Percentiles rank a stretch among this genome's conserved stretches.
Evolutionary conservation across 1,140 invertebrate species (phyloP).

Genomic region (Ctenoplectra terminalis): DNA sequence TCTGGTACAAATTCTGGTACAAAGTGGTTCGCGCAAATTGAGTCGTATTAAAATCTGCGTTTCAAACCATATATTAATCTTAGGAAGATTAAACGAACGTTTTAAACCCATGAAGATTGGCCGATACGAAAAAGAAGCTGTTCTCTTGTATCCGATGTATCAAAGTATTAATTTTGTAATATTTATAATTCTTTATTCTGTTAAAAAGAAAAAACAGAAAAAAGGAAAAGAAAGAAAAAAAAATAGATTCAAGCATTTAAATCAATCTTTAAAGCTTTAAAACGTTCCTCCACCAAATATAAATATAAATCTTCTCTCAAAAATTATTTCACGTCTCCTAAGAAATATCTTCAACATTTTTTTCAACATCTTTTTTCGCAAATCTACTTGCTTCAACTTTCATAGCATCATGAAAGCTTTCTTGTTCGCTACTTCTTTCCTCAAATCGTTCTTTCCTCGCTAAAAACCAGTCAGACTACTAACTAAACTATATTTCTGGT

Average conservation of each 20-base stretch:
- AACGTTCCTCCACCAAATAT: not conserved
- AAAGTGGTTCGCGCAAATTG: not conserved
- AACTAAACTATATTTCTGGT: slow-evolving; percentile 37
- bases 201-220: no score
- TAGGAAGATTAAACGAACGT: not conserved
- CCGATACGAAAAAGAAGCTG: no score
- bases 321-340: not conserved
- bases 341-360: not conserved
- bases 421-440: not conserved
- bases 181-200: no score
- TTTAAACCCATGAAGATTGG: not conserved
- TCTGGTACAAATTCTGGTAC: not conserved
- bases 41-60: not conserved
- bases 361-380: not conserved
- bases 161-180: no score
- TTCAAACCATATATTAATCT: not conserved
- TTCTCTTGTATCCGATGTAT: no score
- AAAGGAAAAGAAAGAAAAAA: no score
- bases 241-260: not conserved
- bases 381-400: not conserved
- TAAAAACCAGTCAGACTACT: slow-evolving; percentile 42
- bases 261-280: not conserved
- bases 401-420: not conserved
- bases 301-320: not conserved
- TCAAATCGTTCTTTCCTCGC: not conserved